These are phyloP conservation scores for Mesoligia furuncula DNA, from an alignment of 2,888 invertebrate species.

Conservation along the genomic window DNA sequence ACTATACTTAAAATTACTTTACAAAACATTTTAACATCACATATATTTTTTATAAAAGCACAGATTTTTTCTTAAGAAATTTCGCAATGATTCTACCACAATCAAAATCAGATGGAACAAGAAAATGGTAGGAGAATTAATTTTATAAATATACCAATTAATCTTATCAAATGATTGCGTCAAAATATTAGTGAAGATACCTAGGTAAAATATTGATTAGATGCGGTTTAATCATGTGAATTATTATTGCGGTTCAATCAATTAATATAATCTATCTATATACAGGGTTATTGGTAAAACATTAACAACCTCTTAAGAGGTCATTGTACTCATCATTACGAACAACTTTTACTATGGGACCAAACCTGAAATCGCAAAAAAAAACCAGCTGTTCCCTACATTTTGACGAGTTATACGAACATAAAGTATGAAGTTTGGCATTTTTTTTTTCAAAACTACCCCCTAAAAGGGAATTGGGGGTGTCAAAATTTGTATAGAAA, in stretches of 20 bases:
- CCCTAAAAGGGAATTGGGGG: too few species aligned
- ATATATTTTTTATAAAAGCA: not conserved
- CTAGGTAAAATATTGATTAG: slow-evolving; percentile 15
- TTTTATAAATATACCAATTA: slow-evolving; percentile 39
- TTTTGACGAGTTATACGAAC: too few species aligned
- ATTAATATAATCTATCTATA: too few species aligned
- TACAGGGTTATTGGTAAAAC: too few species aligned
- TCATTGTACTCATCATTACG: too few species aligned
- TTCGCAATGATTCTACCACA: not conserved
- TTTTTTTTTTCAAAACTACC: too few species aligned
- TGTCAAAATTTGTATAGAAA: too few species aligned
- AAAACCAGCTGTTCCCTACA: too few species aligned
- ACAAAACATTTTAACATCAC: slow-evolving; percentile 34
- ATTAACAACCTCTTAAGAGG: too few species aligned
- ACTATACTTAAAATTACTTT: slow-evolving; percentile 35
- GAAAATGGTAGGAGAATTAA: slow-evolving; percentile 7
- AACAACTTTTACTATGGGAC: too few species aligned
- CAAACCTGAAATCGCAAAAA: too few species aligned
- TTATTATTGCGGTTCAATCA: not conserved
- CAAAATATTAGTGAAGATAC: not conserved
- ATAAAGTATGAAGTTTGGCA: too few species aligned
- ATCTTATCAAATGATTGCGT: slow-evolving; percentile 35
- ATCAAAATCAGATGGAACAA: slow-evolving; percentile 9
- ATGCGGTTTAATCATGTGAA: not conserved
- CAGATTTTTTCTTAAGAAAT: not conserved